Evolutionary conservation across 2,797 vertebrate species (phyloP).

Genomic region (Falco naumanni): DNA sequence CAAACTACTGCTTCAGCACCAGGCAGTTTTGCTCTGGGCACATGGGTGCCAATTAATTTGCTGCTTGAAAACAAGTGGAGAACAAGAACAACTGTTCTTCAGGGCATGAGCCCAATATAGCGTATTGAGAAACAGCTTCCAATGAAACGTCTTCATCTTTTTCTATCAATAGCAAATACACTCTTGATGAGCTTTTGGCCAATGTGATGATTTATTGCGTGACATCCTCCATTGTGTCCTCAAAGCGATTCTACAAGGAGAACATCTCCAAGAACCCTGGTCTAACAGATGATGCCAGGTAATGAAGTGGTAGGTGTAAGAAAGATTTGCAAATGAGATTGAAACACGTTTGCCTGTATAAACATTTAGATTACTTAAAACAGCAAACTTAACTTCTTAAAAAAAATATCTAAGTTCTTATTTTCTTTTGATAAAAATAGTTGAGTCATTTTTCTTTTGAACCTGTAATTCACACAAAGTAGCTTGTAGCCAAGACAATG

Average conservation of each 20-base stretch:
- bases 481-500: neutral
- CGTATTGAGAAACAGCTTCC: neutral
- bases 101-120: neutral
- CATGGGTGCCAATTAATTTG: neutral
- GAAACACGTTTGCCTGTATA: neutral
- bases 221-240: constrained; percentile 84
- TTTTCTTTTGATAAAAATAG: neutral
- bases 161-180: constrained; percentile 80
- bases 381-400: neutral
- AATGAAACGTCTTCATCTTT: neutral
- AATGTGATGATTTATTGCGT: constrained; percentile 93
- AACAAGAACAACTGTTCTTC: neutral
- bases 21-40: neutral
- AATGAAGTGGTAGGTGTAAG: neutral
- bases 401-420: neutral
- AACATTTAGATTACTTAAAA: neutral
- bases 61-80: neutral
- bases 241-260: too few species aligned
- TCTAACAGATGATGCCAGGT: constrained; percentile 69
- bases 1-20: neutral
- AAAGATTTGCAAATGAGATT: neutral
- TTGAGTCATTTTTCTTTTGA: neutral
- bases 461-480: neutral
- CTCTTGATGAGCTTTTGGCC: constrained; percentile 88
- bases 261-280: constrained; percentile 6